These are phyloP conservation scores for Macrochelys suwanniensis DNA, from an alignment of 2,797 vertebrate genomes.

Conservation along the genomic window DNA sequence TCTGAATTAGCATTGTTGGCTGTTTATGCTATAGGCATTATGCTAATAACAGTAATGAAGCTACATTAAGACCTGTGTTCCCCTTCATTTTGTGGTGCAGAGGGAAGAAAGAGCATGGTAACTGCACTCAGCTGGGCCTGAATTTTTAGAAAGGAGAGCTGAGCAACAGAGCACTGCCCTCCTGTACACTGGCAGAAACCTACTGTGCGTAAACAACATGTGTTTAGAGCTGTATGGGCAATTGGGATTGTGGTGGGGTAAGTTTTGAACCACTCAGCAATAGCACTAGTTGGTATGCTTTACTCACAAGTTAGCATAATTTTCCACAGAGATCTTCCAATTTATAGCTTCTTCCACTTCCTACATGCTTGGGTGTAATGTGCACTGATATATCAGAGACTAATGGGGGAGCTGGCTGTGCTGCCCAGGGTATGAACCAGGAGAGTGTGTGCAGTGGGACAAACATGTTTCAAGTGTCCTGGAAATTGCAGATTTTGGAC, in stretches of 20 bases:
- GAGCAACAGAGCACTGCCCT: not conserved
- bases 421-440: not conserved
- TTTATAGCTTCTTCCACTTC: not conserved
- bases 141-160: not conserved
- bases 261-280: not conserved
- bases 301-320: not conserved
- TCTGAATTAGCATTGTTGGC: slow-evolving; percentile 28
- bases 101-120: not conserved
- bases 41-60: slow-evolving; percentile 44
- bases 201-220: not conserved
- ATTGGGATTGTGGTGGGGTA: accelerated
- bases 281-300: not conserved
- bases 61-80: not conserved
- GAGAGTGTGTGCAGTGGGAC: not conserved
- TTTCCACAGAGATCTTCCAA: not conserved
- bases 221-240: accelerated
- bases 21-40: slow-evolving; percentile 29
- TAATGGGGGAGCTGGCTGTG: not conserved
- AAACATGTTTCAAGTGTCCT: not conserved
- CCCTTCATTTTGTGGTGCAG: not conserved
- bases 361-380: not conserved
- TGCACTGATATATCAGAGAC: not conserved
- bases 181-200: not conserved
- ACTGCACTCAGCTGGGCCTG: not conserved
- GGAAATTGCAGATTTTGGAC: not conserved